A percentile compares a stretch with the other conserved stretches of the same genome.
Evolutionary conservation across 2,113 vertebrate genomes (phyloP).

Genomic region (Cinclus cinclus): DNA sequence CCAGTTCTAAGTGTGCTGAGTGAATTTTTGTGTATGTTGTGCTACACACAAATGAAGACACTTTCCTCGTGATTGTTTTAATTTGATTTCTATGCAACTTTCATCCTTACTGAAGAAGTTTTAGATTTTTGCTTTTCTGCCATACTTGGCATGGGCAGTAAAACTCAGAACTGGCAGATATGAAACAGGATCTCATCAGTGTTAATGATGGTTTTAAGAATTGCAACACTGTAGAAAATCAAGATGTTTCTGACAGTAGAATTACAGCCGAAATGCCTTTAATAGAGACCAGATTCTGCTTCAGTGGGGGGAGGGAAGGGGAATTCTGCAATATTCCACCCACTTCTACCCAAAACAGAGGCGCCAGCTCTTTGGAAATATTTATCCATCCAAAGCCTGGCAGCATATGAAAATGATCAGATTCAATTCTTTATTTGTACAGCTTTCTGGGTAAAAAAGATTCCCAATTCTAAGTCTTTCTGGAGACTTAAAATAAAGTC

Average conservation of each 20-base stretch:
- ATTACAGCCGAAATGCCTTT: conserved; percentile 44
- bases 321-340: conserved; percentile 51
- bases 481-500: not conserved
- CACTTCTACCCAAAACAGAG: conserved; percentile 55
- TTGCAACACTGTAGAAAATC: conserved; percentile 21
- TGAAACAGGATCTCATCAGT: conserved; percentile 8
- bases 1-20: not conserved
- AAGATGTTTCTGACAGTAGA: conserved; percentile 32
- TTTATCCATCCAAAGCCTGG: conserved; percentile 69
- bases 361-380: conserved; percentile 69
- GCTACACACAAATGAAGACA: not conserved
- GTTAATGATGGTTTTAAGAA: conserved; percentile 21
- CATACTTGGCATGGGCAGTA: not conserved
- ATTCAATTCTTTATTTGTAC: conserved; percentile 51
- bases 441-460: not conserved
- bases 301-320: conserved; percentile 15
- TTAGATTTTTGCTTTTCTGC: not conserved
- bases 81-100: not conserved
- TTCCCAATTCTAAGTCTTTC: not conserved
- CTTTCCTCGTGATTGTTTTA: not conserved
- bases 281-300: conserved; percentile 75
- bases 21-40: not conserved
- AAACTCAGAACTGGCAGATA: not conserved
- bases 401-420: conserved; percentile 75
- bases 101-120: not conserved